phyloP scores from a whole-genome alignment of 1,140 invertebrate genomes.

The Drosophila cardini region DNA sequence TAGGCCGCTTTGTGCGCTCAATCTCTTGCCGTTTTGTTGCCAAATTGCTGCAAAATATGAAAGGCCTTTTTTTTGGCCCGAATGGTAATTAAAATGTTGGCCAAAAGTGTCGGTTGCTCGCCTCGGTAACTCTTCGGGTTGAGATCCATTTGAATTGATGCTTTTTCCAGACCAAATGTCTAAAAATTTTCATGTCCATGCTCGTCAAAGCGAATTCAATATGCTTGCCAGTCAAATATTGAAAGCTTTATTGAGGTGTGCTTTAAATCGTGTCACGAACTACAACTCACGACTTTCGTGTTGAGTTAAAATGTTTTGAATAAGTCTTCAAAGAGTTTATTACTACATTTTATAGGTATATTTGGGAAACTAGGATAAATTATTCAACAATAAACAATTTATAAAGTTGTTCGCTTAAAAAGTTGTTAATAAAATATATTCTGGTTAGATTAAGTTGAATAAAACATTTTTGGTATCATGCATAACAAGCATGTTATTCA shows the following conservation, averaged over 20 bases:
- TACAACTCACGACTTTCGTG: background rate
- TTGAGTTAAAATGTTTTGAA: background rate
- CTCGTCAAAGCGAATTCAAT: constrained; percentile 17
- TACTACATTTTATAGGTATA: no score
- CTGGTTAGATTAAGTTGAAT: no score
- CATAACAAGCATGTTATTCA: no score
- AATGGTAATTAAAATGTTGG: constrained; percentile 77
- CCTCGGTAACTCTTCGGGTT: constrained; percentile 19
- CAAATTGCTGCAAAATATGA: constrained; percentile 73
- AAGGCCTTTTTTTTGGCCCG: constrained; percentile 51
- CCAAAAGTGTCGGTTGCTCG: constrained; percentile 60
- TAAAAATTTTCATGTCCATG: constrained; percentile 36
- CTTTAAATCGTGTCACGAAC: background rate
- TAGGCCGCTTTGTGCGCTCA: constrained; percentile 44
- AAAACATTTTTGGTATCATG: no score
- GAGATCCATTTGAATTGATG: constrained; percentile 27
- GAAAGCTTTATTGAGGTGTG: background rate
- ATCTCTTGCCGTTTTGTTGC: constrained; percentile 48
- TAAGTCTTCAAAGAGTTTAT: no score
- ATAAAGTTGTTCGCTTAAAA: no score
- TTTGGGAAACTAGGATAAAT: no score
- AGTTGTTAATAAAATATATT: no score
- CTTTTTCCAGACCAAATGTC: constrained; percentile 5
- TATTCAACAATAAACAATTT: no score
- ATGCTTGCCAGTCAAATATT: constrained; percentile 3